Percentiles rank a stretch among this genome's conserved stretches.
These are phyloP conservation scores for Pharmacophagus antenor DNA, from an alignment of 2,888 invertebrate species.

Conservation along the genomic window DNA sequence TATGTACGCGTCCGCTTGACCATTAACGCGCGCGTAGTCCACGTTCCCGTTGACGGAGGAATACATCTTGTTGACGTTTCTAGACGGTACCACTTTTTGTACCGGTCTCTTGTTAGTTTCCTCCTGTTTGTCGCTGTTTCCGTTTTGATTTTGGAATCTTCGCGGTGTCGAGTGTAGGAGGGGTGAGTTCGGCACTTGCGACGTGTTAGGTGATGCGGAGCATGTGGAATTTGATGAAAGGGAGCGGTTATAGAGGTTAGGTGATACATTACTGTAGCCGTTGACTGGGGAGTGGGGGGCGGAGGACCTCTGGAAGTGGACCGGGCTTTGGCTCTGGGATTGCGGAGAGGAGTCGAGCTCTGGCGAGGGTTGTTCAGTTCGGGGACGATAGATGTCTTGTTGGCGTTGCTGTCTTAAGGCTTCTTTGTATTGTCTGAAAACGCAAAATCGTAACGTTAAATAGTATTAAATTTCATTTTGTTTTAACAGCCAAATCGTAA, in stretches of 20 bases:
- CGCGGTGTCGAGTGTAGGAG: constrained; percentile 74
- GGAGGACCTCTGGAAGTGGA: constrained; percentile 67
- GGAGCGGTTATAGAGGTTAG: constrained; percentile 60
- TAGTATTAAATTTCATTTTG: constrained; percentile 23
- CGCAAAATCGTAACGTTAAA: constrained; percentile 11
- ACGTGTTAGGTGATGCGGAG: constrained; percentile 56
- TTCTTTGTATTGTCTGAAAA: constrained; percentile 92
- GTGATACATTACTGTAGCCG: constrained; percentile 81
- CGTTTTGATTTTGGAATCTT: constrained; percentile 66
- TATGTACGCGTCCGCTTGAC: constrained; percentile 73
- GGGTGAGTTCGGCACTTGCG: constrained; percentile 70
- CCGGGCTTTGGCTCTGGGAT: constrained; percentile 75
- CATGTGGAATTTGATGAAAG: constrained; percentile 57
- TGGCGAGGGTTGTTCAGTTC: constrained; percentile 81
- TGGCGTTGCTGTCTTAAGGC: constrained; percentile 91
- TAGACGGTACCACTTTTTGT: constrained; percentile 90
- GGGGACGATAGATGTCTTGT: constrained; percentile 88
- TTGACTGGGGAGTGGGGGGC: constrained; percentile 77
- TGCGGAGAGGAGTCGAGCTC: constrained; percentile 78
- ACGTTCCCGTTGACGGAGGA: constrained; percentile 73
- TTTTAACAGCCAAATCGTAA: constrained; percentile 12
- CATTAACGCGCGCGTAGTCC: constrained; percentile 60
- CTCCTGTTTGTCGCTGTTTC: constrained; percentile 62
- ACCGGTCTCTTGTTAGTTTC: constrained; percentile 84
- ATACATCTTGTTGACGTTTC: constrained; percentile 81